Evolutionary conservation across 2,888 invertebrate genomes (phyloP), one percentile per base, ranked within the genome.

Genomic region (Alloscopus bannaensis): DNA sequence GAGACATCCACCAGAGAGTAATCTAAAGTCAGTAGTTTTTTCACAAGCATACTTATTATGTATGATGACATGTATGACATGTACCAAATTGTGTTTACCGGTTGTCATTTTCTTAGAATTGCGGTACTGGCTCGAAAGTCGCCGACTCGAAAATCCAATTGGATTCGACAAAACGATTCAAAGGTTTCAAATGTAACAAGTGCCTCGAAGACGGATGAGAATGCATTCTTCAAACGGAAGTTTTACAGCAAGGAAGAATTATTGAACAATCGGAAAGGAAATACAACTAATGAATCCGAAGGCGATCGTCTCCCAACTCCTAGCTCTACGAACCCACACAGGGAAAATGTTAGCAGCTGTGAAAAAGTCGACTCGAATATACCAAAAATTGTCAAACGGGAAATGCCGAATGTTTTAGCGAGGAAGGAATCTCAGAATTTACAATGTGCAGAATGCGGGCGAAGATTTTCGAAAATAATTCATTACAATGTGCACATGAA

Each of bases 401-500:
- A 47, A 18, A n/a, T n/a, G n/a, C n/a, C 36, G 20, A 60, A 8
- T 26, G 3, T 24, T 6, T 45, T n/a, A 20, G n/a, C n/a, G n/a
- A n/a, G n/a, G n/a, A 50, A 3, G n/a, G n/a, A n/a, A n/a, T n/a
- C n/a, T n/a, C n/a, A n/a, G 75, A 66, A 29, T 18, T 77, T 1
- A 77, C n/a, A 64, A 24, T 77, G 76, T 26, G 3, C 29, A n/a
- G 76, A 69, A 6, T 77, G 76, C 31, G 62, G 69, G 13, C 68
- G 69, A 42, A 31, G 13, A 4, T 77, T 77, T 40, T 3, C 24
- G 1, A 77, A 77, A 42, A 77, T 31, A 11, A 60, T 77, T 55
- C 76, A 77, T 62, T 64, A 69, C 3, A 62, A 40, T 16, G 36
- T 77, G 8, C 76, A 77, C 45, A 31, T 40, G 31, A 77, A 77